Conservation (phyloP, 2,797 vertebrate species). For the Acrocephalus scirpaceus region DNA sequence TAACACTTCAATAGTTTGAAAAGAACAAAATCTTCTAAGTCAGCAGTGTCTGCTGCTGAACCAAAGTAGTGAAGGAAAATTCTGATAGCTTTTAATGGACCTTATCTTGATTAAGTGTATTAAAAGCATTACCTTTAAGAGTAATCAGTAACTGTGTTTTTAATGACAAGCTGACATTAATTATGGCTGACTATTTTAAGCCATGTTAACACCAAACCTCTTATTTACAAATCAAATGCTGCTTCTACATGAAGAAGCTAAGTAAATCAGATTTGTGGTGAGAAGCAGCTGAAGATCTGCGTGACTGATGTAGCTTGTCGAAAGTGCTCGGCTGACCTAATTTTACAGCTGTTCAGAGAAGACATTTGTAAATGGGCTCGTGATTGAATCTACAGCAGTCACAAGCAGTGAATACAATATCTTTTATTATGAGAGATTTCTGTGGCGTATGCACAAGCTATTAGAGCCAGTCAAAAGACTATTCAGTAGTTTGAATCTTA, state of each 20-base stretch:
- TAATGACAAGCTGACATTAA: background rate
- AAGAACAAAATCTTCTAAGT: background rate
- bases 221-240: background rate
- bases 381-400: constrained; percentile 7
- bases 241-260: background rate
- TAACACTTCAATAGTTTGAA: background rate
- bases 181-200: background rate
- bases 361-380: constrained; percentile 16
- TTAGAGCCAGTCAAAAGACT: background rate
- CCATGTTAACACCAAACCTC: background rate
- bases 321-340: constrained; percentile 32
- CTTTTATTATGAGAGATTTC: constrained; percentile 25
- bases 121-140: background rate
- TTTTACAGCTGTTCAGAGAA: constrained; percentile 35
- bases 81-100: background rate
- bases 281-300: background rate
- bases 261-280: background rate
- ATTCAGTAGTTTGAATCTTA: background rate
- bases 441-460: background rate
- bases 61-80: background rate
- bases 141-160: background rate
- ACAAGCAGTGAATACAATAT: background rate
- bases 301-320: background rate
- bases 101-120: background rate
- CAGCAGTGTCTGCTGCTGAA: background rate